phyloP scores from a whole-genome alignment of 35 echinoderm and acorn worm species.

The Chiridota heheva region DNA sequence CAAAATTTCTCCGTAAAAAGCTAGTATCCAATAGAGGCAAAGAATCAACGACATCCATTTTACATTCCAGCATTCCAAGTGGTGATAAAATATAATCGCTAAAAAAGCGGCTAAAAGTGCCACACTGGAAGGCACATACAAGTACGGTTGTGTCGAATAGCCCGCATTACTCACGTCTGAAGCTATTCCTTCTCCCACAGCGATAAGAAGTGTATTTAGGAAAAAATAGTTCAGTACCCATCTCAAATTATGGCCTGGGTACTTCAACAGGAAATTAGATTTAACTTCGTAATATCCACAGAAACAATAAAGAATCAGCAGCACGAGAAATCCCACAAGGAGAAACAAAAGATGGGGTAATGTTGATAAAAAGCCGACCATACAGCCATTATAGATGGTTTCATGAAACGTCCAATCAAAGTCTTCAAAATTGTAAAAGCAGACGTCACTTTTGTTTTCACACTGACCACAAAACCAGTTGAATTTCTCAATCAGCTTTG shows the following conservation, averaged over 20 bases:
- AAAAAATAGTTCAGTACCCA: constrained; percentile 50
- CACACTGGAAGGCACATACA: constrained; percentile 34
- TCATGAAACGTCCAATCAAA: no score
- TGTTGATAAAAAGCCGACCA: constrained; percentile 48
- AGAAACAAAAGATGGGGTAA: constrained; percentile 45
- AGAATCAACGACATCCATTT: constrained; percentile 53
- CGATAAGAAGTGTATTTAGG: constrained; percentile 11
- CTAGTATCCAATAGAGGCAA: constrained; percentile 67
- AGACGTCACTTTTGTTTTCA: no score
- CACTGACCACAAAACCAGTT: no score
- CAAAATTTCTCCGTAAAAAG: constrained; percentile 48
- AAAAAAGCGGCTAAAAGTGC: constrained; percentile 43
- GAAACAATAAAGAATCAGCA: constrained; percentile 58
- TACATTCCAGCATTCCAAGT: constrained; percentile 77
- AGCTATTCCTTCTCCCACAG: constrained; percentile 59
- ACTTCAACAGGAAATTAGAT: constrained; percentile 34
- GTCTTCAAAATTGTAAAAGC: no score
- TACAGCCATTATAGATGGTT: constrained; percentile 74
- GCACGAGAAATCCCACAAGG: constrained; percentile 39
- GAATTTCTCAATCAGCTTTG: no score
- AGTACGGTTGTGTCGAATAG: constrained; percentile 11
- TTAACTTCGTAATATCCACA: constrained; percentile 7
- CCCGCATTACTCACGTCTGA: constrained; percentile 40
- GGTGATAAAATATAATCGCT: constrained; percentile 72
- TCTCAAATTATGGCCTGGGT: constrained; percentile 60